Percentiles rank a stretch among this genome's conserved stretches.
Evolutionary conservation across 2,113 vertebrate species (phyloP).

Genomic region (Narcine bancroftii): DNA sequence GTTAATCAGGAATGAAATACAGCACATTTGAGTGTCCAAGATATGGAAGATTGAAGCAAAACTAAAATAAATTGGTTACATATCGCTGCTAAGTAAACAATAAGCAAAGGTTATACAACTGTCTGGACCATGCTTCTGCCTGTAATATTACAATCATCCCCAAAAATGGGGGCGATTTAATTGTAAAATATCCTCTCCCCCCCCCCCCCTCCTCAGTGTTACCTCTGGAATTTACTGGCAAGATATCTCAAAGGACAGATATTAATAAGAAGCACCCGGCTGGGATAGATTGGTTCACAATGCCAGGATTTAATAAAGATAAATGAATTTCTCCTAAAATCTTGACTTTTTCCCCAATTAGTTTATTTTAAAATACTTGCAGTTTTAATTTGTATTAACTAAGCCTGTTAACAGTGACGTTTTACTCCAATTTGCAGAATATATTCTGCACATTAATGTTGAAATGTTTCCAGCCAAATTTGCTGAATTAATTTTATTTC

Average conservation of each 20-base stretch:
- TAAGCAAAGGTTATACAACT: background rate
- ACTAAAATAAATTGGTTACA: background rate
- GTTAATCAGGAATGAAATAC: background rate
- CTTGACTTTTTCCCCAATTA: background rate
- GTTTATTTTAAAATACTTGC: background rate
- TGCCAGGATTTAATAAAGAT: background rate
- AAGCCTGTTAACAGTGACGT: slow-evolving; percentile 8
- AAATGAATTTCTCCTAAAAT: slow-evolving; percentile 11
- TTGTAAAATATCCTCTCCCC: background rate
- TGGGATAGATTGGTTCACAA: background rate
- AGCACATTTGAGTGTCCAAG: background rate
- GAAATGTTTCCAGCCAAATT: slow-evolving; percentile 7
- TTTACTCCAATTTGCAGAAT: slow-evolving; percentile 1
- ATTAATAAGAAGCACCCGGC: background rate
- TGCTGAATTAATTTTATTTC: background rate
- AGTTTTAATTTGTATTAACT: slow-evolving; percentile 14
- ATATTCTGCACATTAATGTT: background rate
- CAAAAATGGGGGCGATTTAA: background rate
- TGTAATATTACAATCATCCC: background rate
- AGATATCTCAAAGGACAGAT: background rate
- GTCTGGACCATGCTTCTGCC: background rate
- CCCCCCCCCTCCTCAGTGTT: background rate
- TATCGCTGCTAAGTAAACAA: background rate
- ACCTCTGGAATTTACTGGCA: background rate
- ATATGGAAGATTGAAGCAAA: background rate